phyloP scores from a whole-genome alignment of 1,140 invertebrate species.

The Aphidius ervi region DNA sequence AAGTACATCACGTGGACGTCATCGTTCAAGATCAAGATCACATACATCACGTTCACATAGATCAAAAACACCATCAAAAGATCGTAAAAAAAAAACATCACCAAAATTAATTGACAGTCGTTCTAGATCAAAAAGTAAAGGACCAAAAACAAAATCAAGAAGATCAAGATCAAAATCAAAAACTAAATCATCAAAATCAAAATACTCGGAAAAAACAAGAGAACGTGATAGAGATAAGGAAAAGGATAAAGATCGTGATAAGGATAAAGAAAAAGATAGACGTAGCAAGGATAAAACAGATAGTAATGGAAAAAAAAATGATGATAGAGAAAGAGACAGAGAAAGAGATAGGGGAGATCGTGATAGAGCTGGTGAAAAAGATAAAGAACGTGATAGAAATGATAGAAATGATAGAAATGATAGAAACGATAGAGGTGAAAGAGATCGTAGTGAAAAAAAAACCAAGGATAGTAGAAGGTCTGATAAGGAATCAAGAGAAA shows the following conservation, averaged over 20 bases:
- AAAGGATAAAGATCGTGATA: slow-evolving; percentile 32
- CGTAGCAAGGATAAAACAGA: slow-evolving; percentile 51
- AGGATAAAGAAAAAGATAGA: slow-evolving; percentile 44
- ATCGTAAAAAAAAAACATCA: slow-evolving; percentile 47
- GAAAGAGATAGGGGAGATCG: slow-evolving; percentile 38
- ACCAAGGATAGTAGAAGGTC: slow-evolving; percentile 37
- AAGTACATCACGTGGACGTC: slow-evolving; percentile 42
- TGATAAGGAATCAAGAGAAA: slow-evolving; percentile 37
- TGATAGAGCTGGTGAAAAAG: slow-evolving; percentile 43
- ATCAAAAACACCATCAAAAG: slow-evolving; percentile 37
- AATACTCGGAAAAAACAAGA: slow-evolving; percentile 47
- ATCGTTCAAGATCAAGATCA: slow-evolving; percentile 45
- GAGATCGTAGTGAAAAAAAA: slow-evolving; percentile 20
- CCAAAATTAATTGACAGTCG: slow-evolving; percentile 38
- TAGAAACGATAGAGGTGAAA: slow-evolving; percentile 27
- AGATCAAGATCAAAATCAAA: slow-evolving; percentile 48
- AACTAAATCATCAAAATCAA: slow-evolving; percentile 42
- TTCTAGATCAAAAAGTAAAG: slow-evolving; percentile 44
- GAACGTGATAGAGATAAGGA: slow-evolving; percentile 51
- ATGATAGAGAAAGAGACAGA: slow-evolving; percentile 31
- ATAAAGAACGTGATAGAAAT: slow-evolving; percentile 41
- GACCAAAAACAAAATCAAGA: slow-evolving; percentile 43
- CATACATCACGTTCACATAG: slow-evolving; percentile 58
- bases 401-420: slow-evolving; percentile 37
- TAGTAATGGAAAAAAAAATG: slow-evolving; percentile 45